A percentile compares a stretch with the other conserved stretches of the same genome.
Conservation (phyloP, 92 coral and sea anemone species). For the Palythoa heliodiscus region DNA sequence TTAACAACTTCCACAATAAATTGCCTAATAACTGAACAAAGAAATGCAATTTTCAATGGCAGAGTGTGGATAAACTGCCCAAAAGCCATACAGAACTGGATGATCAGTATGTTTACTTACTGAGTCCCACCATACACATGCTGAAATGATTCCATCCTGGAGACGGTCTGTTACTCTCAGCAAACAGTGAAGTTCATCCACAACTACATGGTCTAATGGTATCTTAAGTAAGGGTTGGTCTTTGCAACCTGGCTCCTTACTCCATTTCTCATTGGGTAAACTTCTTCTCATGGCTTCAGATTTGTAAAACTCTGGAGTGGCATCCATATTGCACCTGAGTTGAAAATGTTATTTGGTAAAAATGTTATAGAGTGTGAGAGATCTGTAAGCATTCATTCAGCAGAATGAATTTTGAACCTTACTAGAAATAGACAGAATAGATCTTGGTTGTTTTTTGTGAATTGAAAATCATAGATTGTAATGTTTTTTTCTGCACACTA, state of each 20-base stretch:
- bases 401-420: too few relatives aligned
- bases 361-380: background rate
- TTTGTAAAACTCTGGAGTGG: background rate
- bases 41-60: too few relatives aligned
- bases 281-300: background rate
- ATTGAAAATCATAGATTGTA: too few relatives aligned
- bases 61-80: too few relatives aligned
- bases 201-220: constrained; percentile 6
- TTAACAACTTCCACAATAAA: constrained; percentile 6
- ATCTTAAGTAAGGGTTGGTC: background rate
- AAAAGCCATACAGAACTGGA: too few relatives aligned
- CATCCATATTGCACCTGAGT: background rate
- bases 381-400: too few relatives aligned
- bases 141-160: constrained; percentile 4
- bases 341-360: background rate
- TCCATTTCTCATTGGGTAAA: too few relatives aligned
- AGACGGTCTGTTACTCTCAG: background rate
- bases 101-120: background rate
- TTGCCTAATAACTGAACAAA: background rate
- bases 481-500: too few relatives aligned
- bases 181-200: background rate
- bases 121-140: background rate
- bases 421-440: too few relatives aligned
- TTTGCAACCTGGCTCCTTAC: too few relatives aligned
- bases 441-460: too few relatives aligned